Conservation (phyloP, 2,113 vertebrate species). For the Cariama cristata region DNA sequence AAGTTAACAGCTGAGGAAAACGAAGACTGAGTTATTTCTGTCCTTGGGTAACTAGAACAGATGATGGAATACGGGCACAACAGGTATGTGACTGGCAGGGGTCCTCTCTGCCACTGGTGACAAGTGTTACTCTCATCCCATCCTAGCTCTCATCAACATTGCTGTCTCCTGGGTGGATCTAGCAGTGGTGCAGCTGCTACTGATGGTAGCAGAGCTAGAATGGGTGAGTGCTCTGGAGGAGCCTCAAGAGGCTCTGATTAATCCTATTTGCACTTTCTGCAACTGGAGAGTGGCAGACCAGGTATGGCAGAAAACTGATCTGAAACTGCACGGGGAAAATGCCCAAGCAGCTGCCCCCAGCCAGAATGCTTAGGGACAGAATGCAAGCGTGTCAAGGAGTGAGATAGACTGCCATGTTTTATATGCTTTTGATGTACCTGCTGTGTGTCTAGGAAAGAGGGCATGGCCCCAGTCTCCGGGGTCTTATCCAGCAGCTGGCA, state of each 20-base stretch:
- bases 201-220: background rate
- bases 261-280: background rate
- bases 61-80: background rate
- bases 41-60: background rate
- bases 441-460: background rate
- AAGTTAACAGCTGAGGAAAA: background rate
- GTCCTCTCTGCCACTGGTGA: background rate
- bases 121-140: background rate
- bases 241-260: background rate
- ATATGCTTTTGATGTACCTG: background rate
- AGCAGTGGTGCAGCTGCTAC: background rate
- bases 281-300: background rate
- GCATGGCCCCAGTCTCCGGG: rapidly evolving
- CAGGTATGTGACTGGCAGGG: background rate
- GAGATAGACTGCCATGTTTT: background rate
- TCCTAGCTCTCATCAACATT: background rate
- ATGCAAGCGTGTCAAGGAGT: background rate
- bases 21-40: background rate
- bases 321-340: background rate
- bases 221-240: background rate
- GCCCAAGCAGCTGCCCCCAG: background rate
- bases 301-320: background rate
- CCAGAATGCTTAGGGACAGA: background rate
- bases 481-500: background rate
- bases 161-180: background rate